Evolutionary conservation across 2,888 invertebrate species (phyloP), one percentile per base, ranked within the genome.

Genomic region (Melinaea marsaeus): DNA sequence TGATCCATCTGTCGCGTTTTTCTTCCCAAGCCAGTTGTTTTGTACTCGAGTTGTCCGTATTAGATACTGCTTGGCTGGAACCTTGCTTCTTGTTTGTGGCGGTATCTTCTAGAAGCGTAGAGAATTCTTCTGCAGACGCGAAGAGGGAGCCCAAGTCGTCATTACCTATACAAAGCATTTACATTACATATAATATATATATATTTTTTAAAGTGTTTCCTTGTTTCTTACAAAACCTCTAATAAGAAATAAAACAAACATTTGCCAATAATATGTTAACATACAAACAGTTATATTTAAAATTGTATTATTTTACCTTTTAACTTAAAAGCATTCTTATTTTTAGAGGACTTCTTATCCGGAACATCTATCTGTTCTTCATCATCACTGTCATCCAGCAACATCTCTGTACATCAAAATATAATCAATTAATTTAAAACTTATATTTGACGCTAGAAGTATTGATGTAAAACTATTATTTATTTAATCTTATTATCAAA

Each of bases 101-200:
- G 57, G 95, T 95, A 65, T 97, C 96, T 83, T 98, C 98, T 60
- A 98, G 86, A 72, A 98, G 90, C 55, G 95, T 94, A 0, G 97
- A 95, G 88, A 98, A 98, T 85, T 97, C 95, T 81, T 97, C 97
- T 0, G 96, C 96, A 0, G 96, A 95, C 2, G 96, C 95, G 85
- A 97, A 97, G 46, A 96, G 77, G 0, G 93, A 93, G 54, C 92
- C 91, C 55, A 93, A 87, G 71, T 93, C 93, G 47, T 89, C 88
- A 71, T 79, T 79, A 13, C 90, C 90, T 90, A 79, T 55, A 13
- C 9, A n/a, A 35, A 57, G 45, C 22, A 22, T 22, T 22, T 22
- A 57, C 13, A 61, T 55, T 54, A 42, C 7, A 42, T 9, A 9
- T 65, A n/a, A 58, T 47, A 35, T 34, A 35, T 48, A 34, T 59